Conservation (phyloP, 2,113 vertebrate species). For the Pyxicephalus adspersus region DNA sequence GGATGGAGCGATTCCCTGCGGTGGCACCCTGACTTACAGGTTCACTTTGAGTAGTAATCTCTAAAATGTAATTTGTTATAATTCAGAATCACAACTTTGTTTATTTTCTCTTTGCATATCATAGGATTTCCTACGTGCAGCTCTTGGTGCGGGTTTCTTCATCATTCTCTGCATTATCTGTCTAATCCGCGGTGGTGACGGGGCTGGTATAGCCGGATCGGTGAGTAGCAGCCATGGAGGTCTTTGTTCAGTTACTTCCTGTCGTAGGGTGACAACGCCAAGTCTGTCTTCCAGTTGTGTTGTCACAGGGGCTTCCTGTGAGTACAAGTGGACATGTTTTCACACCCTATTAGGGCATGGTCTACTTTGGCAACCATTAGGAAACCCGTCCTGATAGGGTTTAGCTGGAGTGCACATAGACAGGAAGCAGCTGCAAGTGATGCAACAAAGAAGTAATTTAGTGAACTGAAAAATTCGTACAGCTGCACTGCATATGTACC, state of each 20-base stretch:
- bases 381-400: too few relatives aligned
- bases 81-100: background rate
- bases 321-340: too few relatives aligned
- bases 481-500: too few relatives aligned
- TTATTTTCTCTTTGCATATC: background rate
- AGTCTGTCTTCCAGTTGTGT: too few relatives aligned
- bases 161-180: constrained; percentile 72
- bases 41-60: background rate
- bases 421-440: too few relatives aligned
- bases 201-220: constrained; percentile 72
- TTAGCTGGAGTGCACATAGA: too few relatives aligned
- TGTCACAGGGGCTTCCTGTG: too few relatives aligned
- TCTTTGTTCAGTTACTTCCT: background rate
- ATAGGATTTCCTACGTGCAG: constrained; percentile 73
- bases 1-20: background rate
- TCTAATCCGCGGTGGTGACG: constrained; percentile 67
- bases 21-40: background rate
- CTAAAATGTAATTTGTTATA: background rate
- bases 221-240: constrained; percentile 60
- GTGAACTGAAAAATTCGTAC: too few relatives aligned
- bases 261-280: too few relatives aligned
- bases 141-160: constrained; percentile 64
- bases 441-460: too few relatives aligned
- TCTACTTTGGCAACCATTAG: too few relatives aligned
- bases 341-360: too few relatives aligned